A percentile compares a stretch with the other conserved stretches of the same genome.
Evolutionary conservation across 92 coral and sea anemone genomes (phyloP).

Genomic region (Isaurus tuberculatus): DNA sequence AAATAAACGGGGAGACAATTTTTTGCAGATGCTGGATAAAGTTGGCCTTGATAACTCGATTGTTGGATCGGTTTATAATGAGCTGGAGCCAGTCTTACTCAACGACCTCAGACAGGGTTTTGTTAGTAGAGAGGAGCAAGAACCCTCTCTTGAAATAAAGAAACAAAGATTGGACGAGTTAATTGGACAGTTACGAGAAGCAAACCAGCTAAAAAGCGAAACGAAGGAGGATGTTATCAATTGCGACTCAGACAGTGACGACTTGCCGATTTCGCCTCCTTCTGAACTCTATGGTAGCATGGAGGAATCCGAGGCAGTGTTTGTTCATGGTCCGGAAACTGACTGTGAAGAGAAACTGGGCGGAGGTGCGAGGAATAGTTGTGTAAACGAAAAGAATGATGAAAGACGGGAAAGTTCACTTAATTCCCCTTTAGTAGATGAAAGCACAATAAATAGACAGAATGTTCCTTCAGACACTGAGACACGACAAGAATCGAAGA

Average conservation of each 20-base stretch:
- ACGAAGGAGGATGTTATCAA: slow-evolving; percentile 21
- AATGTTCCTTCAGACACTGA: not conserved
- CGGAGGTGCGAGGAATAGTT: not conserved
- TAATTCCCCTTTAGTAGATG: slow-evolving; percentile 22
- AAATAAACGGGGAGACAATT: slow-evolving; percentile 33
- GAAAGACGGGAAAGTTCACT: slow-evolving; percentile 36
- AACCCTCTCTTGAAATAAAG: slow-evolving; percentile 25
- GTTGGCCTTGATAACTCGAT: not conserved
- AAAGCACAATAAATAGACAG: not conserved
- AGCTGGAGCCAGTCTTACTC: slow-evolving; percentile 12
- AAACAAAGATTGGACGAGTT: slow-evolving; percentile 40
- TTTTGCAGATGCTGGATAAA: slow-evolving; percentile 29
- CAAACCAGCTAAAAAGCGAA: slow-evolving; percentile 28
- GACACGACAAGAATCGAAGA: slow-evolving; percentile 1
- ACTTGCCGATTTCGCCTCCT: slow-evolving; percentile 24
- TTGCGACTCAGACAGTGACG: slow-evolving; percentile 31
- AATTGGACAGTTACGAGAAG: slow-evolving; percentile 42
- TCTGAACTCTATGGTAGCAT: slow-evolving; percentile 26
- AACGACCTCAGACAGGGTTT: slow-evolving; percentile 17
- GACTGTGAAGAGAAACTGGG: not conserved
- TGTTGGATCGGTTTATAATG: not conserved
- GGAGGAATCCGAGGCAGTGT: slow-evolving; percentile 36
- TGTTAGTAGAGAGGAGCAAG: not conserved
- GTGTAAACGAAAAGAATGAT: not conserved
- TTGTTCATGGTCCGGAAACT: slow-evolving; percentile 8